Evolutionary conservation across 1,140 invertebrate species (phyloP), one percentile per base, ranked within the genome.

Genomic region (Tribolium madens): DNA sequence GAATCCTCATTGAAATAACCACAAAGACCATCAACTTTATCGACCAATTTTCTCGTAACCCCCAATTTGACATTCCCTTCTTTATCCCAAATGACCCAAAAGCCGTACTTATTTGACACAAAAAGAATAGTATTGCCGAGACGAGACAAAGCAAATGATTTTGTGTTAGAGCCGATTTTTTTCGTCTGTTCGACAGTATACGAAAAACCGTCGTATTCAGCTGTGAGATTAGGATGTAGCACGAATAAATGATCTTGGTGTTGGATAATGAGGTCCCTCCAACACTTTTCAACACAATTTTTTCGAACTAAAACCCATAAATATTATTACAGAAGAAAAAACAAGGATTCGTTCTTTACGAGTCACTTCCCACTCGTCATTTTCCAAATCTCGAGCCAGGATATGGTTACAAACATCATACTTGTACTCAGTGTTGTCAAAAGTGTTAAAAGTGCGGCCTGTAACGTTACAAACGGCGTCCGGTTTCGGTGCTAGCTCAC

Each of bases 401-500:
- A 94, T 89, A 84, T 96, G 94, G 86, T 93, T 91, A 83, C 94
- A 96, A 9, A 93, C 88, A 76, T 95, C 93, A 78, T 94, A 93
- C 79, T 93, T 93, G 72, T 90, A 93, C 57, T 94, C 90, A 0
- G 90, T 88, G 4, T 91, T 90, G 84, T 96, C 94, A 78, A 96
- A 96, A 0, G 94, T 95, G 69, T 88, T 91, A 80, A 96, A 91
- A 1, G 91, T 92, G 71, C 91, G 89, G 2, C 93, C 92, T 12
- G 91, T 93, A 0, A 95, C 85, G 78, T 93, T 91, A 82, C 95
- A 96, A 50, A 90, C 86, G 14, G 88, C 89, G 69, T 92, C 90
- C 1, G 88, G 88, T 10, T 89, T 87, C 0, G 88, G 87, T 1
- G 89, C 87, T 1, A 90, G 89, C 12, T 89, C 86, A 78, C 93